Base-by-base conservation (phyloP, 2,888 invertebrate genomes). In the Notocelia uddmanniana region DNA sequence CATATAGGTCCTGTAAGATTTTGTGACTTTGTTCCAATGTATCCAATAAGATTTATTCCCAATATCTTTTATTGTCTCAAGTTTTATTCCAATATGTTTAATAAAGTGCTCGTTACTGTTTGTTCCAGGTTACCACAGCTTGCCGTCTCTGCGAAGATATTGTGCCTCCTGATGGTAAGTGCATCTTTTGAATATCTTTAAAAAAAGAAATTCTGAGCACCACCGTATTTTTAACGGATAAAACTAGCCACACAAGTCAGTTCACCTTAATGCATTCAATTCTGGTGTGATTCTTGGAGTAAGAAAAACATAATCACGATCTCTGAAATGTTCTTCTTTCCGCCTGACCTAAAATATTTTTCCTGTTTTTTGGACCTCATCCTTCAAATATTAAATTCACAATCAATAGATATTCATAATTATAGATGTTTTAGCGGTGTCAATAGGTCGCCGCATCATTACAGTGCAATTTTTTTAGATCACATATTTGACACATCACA, bases 81-180 rank as follows among this genome's bases (percentile, higher is more conserved):
- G 50, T 50, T 50, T 19, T 19, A 45, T n/a, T 45, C 60, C 23
- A 45, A 60, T 48, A 64, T 50, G 55, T 21, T 19, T 58, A 13
- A 34, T 19, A 8, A 52, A 55, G 55, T 13, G 8, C 55, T 69
- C 74, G 64, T 50, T 13, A 73, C 69, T 74, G 70, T 81, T 81
- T 84, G 85, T 96, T 96, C n/a, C 95, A 97, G 97, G 97, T 96
- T 96, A 96, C 96, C 96, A 96, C 96, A 96, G 96, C 96, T 96
- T 96, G 96, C 96, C 96, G 96, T 97, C 96, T 96, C 96, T 96
- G 96, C 96, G 95, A 96, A 96, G 96, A 96, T 96, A 96, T 96
- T 97, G 96, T 96, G 96, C 96, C 96, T 96, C 96, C 96, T 96
- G 96, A 96, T 96, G 96, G 97, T 97, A 87, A 96, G 96, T 95